Percentiles rank a stretch among this genome's conserved stretches.
phyloP scores from a whole-genome alignment of 1,140 invertebrate genomes.

The Scaptomyza hsui region DNA sequence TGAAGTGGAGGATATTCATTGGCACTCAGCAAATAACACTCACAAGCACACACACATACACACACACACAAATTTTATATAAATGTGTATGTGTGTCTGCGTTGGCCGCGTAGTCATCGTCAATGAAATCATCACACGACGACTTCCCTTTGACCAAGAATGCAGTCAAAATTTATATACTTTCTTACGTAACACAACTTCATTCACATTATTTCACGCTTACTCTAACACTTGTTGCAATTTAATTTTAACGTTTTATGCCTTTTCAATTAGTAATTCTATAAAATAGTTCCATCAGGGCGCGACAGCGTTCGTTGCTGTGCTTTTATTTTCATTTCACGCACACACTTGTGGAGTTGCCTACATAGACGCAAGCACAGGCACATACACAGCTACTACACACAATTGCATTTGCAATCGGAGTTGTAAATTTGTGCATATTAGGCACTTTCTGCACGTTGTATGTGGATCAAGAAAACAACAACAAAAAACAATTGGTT shows the following conservation, averaged over 20 bases:
- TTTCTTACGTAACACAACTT: constrained; percentile 72
- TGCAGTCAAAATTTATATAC: constrained; percentile 56
- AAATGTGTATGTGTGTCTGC: constrained; percentile 33
- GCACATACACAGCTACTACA: background rate
- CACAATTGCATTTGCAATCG: constrained; percentile 10
- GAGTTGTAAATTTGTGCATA: constrained; percentile 3
- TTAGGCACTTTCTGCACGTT: constrained; percentile 11
- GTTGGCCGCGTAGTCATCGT: constrained; percentile 59
- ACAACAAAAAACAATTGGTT: constrained; percentile 12
- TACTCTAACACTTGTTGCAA: constrained; percentile 28
- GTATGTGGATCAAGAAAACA: background rate
- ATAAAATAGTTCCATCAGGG: constrained; percentile 72
- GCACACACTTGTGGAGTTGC: constrained; percentile 76
- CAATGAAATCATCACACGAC: constrained; percentile 74
- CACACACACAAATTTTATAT: constrained; percentile 12
- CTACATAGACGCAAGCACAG: constrained; percentile 26
- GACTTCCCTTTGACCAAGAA: constrained; percentile 56
- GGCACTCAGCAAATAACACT: constrained; percentile 22
- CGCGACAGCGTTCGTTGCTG: constrained; percentile 39
- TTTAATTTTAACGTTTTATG: constrained; percentile 17
- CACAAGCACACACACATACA: constrained; percentile 22
- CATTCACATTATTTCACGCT: constrained; percentile 51
- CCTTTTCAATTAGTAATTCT: constrained; percentile 52
- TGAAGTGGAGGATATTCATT: constrained; percentile 39
- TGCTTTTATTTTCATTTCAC: constrained; percentile 76